Base-by-base conservation (phyloP, 2,113 vertebrate genomes). In the Meles meles region DNA sequence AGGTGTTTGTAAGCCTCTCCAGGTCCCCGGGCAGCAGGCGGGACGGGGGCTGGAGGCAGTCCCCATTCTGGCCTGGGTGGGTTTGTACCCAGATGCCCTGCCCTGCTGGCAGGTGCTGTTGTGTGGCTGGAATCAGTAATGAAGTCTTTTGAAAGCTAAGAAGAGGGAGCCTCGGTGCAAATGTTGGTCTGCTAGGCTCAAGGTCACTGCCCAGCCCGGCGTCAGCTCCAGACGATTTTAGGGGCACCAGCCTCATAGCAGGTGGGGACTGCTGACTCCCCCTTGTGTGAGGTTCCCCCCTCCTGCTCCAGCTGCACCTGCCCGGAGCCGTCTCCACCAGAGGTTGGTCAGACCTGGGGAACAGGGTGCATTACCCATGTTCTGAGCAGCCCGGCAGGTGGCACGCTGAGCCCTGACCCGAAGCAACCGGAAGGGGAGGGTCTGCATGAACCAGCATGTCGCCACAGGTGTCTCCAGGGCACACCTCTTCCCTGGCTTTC, bases 401-500 rank as follows among this genome's bases (percentile, higher is more conserved):
- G 47, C 98, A 63, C 97, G 98, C 98, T 98, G 95, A 90, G 98
- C 99, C 92, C 99, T 99, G 97, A 98, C 81, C 98, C 98, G 55
- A 98, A 92, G 80, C 98, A 59, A 99, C 99, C 4, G 98, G 99
- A 47, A 52, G 65, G 65, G 63, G 72, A 72, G 10, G 18, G 72
- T 9, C 11, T 4, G 2, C 0, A 1, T 1, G 3, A 74, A 37
- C 23, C 44, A 42, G n/a, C 10, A 3, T 34, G 74, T 52, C 47
- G 21, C 18, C 23, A 11, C 0, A 1, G 31, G 72, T 20, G 5
- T 37, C 17, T n/a, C 82, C 99, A 88, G 99, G 92, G 97, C 99
- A 88, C 81, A 55, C 37, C 98, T 99, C 88, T 87, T 98, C 96
- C 99, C 99, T 92, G 98, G 98, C n/a, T 99, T 99, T 97, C 98